A percentile compares a stretch with the other conserved stretches of the same genome.
Evolutionary conservation across 2,113 vertebrate genomes (phyloP).

Genomic region (Albula glossodonta): DNA sequence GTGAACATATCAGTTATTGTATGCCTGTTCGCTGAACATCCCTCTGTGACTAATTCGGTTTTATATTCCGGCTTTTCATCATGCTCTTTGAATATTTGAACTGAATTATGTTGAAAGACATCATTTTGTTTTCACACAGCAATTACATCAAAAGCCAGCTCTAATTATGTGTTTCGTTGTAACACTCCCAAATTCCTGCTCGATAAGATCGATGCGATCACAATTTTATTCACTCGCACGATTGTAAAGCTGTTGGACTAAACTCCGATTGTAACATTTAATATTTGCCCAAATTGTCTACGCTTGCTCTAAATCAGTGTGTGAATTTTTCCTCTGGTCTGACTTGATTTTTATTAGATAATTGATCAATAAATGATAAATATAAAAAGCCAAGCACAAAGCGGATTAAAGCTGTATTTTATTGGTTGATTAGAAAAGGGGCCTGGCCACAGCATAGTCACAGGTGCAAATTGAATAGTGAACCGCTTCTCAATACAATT

Average conservation of each 20-base stretch:
- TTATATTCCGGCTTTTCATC: not conserved
- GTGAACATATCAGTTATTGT: not conserved
- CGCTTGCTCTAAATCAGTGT: not conserved
- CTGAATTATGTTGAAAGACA: not conserved
- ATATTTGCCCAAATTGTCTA: not conserved
- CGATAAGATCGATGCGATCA: not conserved
- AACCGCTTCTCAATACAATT: not conserved
- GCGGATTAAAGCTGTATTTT: not conserved
- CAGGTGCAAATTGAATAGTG: not conserved
- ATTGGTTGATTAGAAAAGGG: not conserved
- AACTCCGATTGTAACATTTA: not conserved
- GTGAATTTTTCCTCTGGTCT: not conserved
- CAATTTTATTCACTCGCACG: not conserved
- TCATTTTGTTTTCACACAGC: not conserved
- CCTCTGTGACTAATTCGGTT: not conserved
- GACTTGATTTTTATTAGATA: not conserved
- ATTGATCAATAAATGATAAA: constrained; percentile 14
- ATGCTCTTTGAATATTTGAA: not conserved
- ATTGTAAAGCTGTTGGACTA: not conserved
- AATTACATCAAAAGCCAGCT: not conserved
- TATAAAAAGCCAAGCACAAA: constrained; percentile 1
- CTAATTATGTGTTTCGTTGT: not conserved
- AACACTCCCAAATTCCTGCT: not conserved
- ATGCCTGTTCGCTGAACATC: not conserved
- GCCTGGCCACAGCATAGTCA: not conserved